Percentiles rank a stretch among this genome's conserved stretches.
Evolutionary conservation across 2,113 vertebrate species (phyloP).

Genomic region (Lanius ludovicianus): DNA sequence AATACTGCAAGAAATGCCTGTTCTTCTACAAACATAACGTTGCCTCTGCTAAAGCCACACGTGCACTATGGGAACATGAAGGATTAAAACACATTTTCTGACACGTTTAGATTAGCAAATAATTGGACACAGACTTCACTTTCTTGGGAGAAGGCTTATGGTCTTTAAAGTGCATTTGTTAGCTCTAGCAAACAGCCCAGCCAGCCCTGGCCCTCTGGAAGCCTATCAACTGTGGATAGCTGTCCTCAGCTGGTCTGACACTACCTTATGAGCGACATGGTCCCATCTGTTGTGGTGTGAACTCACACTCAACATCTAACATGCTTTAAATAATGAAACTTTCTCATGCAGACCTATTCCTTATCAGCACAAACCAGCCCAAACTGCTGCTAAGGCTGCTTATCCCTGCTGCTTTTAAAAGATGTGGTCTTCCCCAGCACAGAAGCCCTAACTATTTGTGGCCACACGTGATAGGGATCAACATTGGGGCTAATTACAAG

Average conservation of each 20-base stretch:
- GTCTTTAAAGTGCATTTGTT: neutral
- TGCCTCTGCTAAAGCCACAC: neutral
- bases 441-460: neutral
- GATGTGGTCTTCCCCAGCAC: rapidly evolving
- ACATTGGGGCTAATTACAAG: neutral
- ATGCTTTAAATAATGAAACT: neutral
- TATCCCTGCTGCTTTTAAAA: neutral
- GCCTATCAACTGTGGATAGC: neutral
- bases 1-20: neutral
- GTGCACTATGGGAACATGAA: rapidly evolving
- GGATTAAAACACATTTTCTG: neutral
- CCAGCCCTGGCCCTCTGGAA: neutral
- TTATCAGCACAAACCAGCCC: neutral
- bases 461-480: rapidly evolving
- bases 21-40: neutral
- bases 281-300: neutral
- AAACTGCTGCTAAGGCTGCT: neutral
- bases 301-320: neutral
- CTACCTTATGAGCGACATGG: rapidly evolving
- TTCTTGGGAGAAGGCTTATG: neutral
- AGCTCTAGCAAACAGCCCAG: neutral
- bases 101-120: neutral
- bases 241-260: neutral
- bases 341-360: neutral
- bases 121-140: neutral